Conservation (phyloP, 2,888 invertebrate genomes). For the Pristionchus arcanus region DNA sequence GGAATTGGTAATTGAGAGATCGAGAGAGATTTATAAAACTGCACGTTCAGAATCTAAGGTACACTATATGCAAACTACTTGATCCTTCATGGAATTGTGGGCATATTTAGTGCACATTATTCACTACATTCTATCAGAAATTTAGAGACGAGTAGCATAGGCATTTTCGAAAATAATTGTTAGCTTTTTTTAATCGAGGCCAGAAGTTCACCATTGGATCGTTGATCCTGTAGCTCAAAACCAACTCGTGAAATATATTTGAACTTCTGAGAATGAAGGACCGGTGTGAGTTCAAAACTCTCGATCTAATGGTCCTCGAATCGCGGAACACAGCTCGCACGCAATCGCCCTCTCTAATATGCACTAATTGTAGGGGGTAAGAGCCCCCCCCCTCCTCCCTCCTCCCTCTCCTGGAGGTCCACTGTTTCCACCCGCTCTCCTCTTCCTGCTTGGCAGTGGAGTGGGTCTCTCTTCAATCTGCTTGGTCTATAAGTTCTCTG, state of each 20-base stretch:
- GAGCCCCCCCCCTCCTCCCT: not conserved
- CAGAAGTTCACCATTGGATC: too few species aligned
- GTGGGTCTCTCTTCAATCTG: not conserved
- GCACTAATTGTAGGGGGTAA: conserved; percentile 19
- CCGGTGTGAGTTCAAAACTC: not conserved
- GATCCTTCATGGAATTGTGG: too few species aligned
- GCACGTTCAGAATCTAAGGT: too few species aligned
- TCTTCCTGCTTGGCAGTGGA: not conserved
- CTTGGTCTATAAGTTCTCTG: not conserved
- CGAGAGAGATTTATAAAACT: too few species aligned
- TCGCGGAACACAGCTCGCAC: not conserved
- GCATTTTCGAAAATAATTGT: too few species aligned
- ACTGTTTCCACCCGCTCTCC: not conserved
- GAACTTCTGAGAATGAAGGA: not conserved
- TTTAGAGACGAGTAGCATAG: too few species aligned
- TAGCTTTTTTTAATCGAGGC: too few species aligned
- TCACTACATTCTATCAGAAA: too few species aligned
- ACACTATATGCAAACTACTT: too few species aligned
- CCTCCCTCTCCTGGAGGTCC: not conserved
- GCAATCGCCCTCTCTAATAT: conserved; percentile 16
- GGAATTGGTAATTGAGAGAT: not conserved
- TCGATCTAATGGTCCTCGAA: not conserved
- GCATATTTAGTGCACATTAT: too few species aligned
- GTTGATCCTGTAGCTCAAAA: too few species aligned
- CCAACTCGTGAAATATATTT: not conserved